Conservation (phyloP, 2,797 vertebrate genomes). For the Carcharodon carcharias region DNA sequence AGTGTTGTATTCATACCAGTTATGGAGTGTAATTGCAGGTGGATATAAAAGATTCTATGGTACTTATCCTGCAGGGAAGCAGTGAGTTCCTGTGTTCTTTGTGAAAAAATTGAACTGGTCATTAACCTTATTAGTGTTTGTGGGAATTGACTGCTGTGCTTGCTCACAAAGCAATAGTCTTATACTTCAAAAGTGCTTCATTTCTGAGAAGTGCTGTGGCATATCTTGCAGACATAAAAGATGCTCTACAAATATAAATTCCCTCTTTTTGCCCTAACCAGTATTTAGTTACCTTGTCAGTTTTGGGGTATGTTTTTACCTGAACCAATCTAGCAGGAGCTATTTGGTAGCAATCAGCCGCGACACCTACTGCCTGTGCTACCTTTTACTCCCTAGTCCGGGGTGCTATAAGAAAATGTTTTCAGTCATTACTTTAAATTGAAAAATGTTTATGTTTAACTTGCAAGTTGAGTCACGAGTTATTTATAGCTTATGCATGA, state of each 20-base stretch:
- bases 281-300: background rate
- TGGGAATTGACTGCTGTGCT: background rate
- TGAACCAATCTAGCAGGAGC: background rate
- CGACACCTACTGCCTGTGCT: background rate
- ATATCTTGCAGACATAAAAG: background rate
- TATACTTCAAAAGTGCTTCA: background rate
- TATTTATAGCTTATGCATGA: background rate
- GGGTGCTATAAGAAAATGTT: background rate
- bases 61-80: background rate
- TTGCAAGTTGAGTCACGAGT: background rate
- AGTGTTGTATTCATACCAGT: background rate
- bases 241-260: background rate
- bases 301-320: background rate
- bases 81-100: background rate
- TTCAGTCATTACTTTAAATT: background rate
- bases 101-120: no score
- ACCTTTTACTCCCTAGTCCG: background rate
- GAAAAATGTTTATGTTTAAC: background rate
- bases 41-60: background rate
- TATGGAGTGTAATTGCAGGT: background rate
- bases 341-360: background rate
- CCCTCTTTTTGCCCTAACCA: background rate
- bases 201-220: background rate
- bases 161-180: background rate
- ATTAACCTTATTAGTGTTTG: background rate